Conservation (phyloP, 2,113 vertebrate species). For the Sula dactylatra region DNA sequence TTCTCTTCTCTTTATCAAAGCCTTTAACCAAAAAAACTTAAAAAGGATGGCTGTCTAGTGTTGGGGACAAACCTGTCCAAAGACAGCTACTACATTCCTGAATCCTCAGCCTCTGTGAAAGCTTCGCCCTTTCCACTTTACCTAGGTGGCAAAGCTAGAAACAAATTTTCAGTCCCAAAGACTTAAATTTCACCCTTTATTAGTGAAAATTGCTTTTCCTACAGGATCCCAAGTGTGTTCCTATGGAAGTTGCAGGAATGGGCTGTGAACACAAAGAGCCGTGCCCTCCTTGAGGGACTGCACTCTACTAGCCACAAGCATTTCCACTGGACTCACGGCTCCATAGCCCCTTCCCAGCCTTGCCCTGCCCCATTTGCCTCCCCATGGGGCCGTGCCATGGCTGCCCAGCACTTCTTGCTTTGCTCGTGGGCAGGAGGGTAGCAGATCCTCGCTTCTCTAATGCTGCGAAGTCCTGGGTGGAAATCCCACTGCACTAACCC, state of each 20-base stretch:
- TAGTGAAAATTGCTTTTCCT: not conserved
- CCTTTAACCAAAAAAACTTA: not conserved
- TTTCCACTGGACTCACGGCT: not conserved
- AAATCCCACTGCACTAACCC: not conserved
- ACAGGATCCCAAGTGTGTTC: not conserved
- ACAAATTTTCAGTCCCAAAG: not conserved
- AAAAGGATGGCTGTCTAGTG: not conserved
- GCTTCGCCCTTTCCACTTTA: not conserved
- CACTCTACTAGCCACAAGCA: not conserved
- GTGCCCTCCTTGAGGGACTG: not conserved
- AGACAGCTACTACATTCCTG: not conserved
- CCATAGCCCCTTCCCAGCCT: not conserved
- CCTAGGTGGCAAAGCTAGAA: not conserved
- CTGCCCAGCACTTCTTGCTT: not conserved
- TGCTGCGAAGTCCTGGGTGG: not conserved
- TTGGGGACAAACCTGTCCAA: not conserved
- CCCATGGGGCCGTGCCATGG: fast-evolving
- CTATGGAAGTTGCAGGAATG: not conserved
- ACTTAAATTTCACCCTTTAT: not conserved
- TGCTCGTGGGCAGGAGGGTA: not conserved
- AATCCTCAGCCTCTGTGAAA: not conserved
- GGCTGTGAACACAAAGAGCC: not conserved
- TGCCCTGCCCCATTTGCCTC: not conserved
- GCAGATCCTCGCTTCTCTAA: not conserved
- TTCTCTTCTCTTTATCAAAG: not conserved